Evolutionary conservation across 2,888 invertebrate species (phyloP), one percentile per base, ranked within the genome.

Genomic region (Caenorhabditis sp.): DNA sequence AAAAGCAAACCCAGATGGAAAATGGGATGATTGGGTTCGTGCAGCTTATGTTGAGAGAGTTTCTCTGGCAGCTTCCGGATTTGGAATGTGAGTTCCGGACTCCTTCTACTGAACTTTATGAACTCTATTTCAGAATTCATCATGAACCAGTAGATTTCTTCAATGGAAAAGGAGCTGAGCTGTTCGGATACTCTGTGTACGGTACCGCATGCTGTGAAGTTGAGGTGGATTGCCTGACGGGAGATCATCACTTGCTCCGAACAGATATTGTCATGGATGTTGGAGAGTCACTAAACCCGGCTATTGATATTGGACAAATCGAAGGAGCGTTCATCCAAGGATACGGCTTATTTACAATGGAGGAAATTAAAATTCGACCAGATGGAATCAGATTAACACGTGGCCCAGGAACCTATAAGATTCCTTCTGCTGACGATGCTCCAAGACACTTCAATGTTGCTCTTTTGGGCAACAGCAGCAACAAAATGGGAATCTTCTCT

Each of bases 241-340:
- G 97, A 8, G 97, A 97, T 91, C 97, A 97, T 92, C 95, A 95
- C 93, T 95, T 97, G 1, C 92, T 96, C 40, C 94, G 95, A 89
- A 95, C 96, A 0, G 97, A 98, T 90, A 97, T 98, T 87, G 97
- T 98, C 0, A 97, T 98, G 97, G 98, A 98, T 93, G 94, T 98
- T 86, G 97, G 97, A 0, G 95, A 96, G 87, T 97, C 97, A 92
- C 93, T 98, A 69, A 98, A 98, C 93, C 98, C 98, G 3, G 97
- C 97, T 1, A 96, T 98, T 84, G 98, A 98, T 90, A 95, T 98
- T 88, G 98, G 97, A 0, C 98, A 98, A 93, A 95, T 98, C 18
- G 98, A 98, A 93, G 98, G 98, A 2, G 98, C 94, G 0, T 98
- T 97, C 90, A 94, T 96, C 91, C 97, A 97, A 92, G 98, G 98